Evolutionary conservation across 2,113 vertebrate genomes (phyloP), one percentile per base, ranked within the genome.

Genomic region (Euleptes europaea): DNA sequence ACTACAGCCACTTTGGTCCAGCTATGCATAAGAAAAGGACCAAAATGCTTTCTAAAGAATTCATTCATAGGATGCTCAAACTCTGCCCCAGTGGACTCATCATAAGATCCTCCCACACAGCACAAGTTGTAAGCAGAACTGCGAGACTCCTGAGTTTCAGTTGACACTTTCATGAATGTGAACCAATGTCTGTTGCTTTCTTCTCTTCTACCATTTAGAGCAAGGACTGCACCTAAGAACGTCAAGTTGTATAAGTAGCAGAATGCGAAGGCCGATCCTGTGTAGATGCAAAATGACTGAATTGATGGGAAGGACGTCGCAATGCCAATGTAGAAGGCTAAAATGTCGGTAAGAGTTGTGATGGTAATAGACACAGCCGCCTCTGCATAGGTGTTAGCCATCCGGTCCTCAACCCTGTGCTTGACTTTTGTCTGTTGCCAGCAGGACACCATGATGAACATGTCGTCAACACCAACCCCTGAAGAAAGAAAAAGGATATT

Each of bases 381-480:
- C 7, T 97, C 96, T 12, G 81, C 42, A 2, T 97, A 98, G 28
- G 97, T 97, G 10, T 85, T 83, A 1, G 97, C 94, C 91, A 98
- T 90, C 3, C 96, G 94, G 3, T 95, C 5, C 0, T 23, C 85
- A 66, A 96, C 84, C 4, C 2, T 88, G 65, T 92, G 93, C 63
- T 54, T 63, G 67, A 96, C 89, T 38, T 78, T 42, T 40, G 96
- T 98, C 90, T 95, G 95, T 86, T 98, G 97, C 98, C 98, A 98
- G 91, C 95, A 94, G 86, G 98, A 96, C 28, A 98, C 96, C 96
- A 98, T 95, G 93, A 98, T 97, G 91, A 98, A 98, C 97, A 98
- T 97, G 83, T 98, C 97, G 92, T 99, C 97, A 0, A 98, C 95
- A 0, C 97, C 97, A 91, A 98, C 96, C 88, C 98, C 97, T 98